phyloP scores from a whole-genome alignment of 2,113 vertebrate genomes.

The Ariopsis seemanni region DNA sequence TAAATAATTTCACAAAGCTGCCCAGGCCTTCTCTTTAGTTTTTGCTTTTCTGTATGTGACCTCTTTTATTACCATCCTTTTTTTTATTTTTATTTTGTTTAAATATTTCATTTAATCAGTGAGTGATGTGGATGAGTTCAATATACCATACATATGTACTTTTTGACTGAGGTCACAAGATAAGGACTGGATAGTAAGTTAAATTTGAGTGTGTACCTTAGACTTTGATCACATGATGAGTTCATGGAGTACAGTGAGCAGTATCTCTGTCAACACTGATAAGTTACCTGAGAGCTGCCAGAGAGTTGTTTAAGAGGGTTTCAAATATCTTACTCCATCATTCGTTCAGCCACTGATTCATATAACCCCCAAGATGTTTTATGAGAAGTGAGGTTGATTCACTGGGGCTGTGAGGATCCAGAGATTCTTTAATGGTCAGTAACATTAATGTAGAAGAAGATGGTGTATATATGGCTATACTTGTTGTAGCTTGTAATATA shows the following conservation, averaged over 20 bases:
- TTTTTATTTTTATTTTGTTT: background rate
- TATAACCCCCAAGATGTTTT: background rate
- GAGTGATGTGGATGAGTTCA: background rate
- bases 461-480: background rate
- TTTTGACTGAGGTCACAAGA: slow-evolving; percentile 21
- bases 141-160: background rate
- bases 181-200: background rate
- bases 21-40: background rate
- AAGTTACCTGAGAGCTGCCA: slow-evolving; percentile 5
- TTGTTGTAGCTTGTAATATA: background rate
- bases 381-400: background rate
- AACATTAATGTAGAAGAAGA: background rate
- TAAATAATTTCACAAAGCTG: background rate
- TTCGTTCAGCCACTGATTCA: background rate
- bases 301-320: background rate
- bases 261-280: background rate
- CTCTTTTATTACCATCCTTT: background rate
- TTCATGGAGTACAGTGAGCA: slow-evolving; percentile 31
- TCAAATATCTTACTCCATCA: background rate
- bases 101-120: background rate
- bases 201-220: background rate
- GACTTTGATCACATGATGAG: slow-evolving; percentile 46
- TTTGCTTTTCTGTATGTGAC: background rate
- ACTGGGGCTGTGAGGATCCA: background rate
- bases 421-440: background rate